Percentiles rank a stretch among this genome's conserved stretches.
Conservation (phyloP, 1,140 invertebrate species). For the Nebria ingens region DNA sequence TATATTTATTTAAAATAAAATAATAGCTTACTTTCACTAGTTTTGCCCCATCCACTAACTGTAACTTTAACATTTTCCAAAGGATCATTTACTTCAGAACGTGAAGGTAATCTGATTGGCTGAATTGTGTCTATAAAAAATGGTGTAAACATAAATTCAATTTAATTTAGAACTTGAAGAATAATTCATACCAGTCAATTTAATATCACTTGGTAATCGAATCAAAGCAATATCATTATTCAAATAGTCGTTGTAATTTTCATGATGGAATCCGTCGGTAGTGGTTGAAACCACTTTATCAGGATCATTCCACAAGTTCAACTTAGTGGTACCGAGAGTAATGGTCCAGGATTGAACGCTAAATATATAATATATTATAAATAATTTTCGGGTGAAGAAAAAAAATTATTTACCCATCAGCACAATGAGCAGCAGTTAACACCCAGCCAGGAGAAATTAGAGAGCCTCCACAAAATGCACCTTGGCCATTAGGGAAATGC, state of each 20-base stretch:
- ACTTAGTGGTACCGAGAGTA: background rate
- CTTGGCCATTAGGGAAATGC: background rate
- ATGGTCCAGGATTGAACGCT: background rate
- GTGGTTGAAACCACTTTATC: background rate
- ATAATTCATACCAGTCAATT: too few relatives aligned
- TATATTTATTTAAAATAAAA: background rate
- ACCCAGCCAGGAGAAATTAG: constrained; percentile 35
- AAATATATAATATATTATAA: background rate
- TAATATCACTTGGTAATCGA: background rate
- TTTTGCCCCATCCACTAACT: constrained; percentile 26
- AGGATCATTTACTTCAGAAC: background rate
- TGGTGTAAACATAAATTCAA: background rate
- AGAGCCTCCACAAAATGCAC: constrained; percentile 34
- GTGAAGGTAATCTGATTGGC: constrained; percentile 13
- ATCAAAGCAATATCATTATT: constrained; percentile 16
- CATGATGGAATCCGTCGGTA: constrained; percentile 2
- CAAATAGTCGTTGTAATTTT: constrained; percentile 13
- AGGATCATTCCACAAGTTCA: background rate
- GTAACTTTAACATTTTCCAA: constrained; percentile 14
- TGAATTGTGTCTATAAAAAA: constrained; percentile 17
- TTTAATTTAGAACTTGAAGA: too few relatives aligned
- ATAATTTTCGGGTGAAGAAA: background rate
- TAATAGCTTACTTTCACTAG: constrained; percentile 17
- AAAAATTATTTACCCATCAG: constrained; percentile 16
- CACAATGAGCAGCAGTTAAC: constrained; percentile 36